A percentile compares a stretch with the other conserved stretches of the same genome.
phyloP scores from a whole-genome alignment of 2,888 invertebrate genomes.

The Atethmia centrago region DNA sequence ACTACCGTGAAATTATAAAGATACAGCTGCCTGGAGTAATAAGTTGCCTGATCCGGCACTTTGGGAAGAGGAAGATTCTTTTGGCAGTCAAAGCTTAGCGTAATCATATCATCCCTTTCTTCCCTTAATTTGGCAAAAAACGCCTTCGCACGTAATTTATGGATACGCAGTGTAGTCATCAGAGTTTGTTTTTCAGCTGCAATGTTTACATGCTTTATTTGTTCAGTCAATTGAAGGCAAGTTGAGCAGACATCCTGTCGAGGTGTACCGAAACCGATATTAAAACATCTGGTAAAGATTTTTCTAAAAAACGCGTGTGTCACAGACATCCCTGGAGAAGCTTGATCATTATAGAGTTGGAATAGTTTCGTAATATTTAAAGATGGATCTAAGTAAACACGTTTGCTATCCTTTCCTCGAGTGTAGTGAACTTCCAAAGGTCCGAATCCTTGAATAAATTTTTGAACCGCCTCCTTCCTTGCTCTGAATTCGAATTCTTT shows the following conservation, averaged over 20 bases:
- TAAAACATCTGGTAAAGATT: constrained; percentile 45
- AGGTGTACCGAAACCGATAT: constrained; percentile 53
- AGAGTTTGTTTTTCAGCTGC: constrained; percentile 6
- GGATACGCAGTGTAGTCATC: constrained; percentile 14
- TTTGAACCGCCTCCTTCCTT: constrained; percentile 39
- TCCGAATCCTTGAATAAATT: constrained; percentile 37
- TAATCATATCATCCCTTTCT: background rate
- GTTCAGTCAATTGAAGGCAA: constrained; percentile 36
- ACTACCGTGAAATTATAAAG: constrained; percentile 52
- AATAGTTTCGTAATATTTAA: constrained; percentile 33
- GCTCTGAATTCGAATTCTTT: constrained; percentile 19
- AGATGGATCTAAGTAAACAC: constrained; percentile 29
- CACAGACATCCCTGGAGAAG: constrained; percentile 26
- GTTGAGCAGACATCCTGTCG: constrained; percentile 49
- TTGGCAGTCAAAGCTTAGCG: constrained; percentile 51
- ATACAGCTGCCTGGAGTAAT: constrained; percentile 50
- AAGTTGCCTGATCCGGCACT: constrained; percentile 44
- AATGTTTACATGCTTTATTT: background rate
- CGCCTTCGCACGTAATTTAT: constrained; percentile 30
- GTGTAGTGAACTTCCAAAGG: constrained; percentile 41
- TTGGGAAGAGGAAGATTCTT: constrained; percentile 54
- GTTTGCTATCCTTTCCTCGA: constrained; percentile 31
- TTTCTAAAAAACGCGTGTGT: constrained; percentile 39
- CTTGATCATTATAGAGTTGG: constrained; percentile 37
- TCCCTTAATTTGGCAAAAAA: constrained; percentile 21